Conservation (phyloP, 1,140 invertebrate species). For the Thaumatotibia leucotreta region DNA sequence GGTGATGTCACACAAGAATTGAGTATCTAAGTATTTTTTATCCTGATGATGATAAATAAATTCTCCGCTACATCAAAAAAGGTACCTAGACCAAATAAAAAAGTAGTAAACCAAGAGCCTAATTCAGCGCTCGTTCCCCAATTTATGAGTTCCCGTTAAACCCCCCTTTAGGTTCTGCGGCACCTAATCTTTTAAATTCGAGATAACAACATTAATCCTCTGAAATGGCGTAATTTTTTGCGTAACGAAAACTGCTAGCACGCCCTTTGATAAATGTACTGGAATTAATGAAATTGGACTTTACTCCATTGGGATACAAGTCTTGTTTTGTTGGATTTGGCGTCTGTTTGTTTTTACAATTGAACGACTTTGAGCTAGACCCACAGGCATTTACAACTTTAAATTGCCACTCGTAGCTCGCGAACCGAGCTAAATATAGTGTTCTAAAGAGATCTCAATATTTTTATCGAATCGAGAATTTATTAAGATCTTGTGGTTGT, state of each 20-base stretch:
- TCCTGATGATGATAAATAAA: too few species aligned
- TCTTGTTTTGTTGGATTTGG: not conserved
- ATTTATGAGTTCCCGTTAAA: not conserved
- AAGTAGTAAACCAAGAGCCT: too few species aligned
- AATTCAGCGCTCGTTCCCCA: not conserved
- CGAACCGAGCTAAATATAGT: not conserved
- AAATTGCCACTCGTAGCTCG: not conserved
- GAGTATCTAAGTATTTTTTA: too few species aligned
- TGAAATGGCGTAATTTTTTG: not conserved
- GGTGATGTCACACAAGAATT: too few species aligned
- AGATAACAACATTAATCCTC: not conserved
- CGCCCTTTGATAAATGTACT: not conserved
- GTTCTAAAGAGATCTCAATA: not conserved
- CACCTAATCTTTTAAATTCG: slow-evolving; percentile 8
- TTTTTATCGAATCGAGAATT: not conserved
- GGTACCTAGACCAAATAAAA: not conserved
- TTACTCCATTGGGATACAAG: not conserved
- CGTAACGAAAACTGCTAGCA: not conserved
- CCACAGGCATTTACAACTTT: not conserved
- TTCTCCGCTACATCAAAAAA: too few species aligned
- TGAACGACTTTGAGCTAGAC: not conserved
- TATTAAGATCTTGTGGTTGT: not conserved
- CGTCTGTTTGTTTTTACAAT: not conserved
- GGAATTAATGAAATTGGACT: not conserved
- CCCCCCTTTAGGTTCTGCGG: not conserved